A percentile compares a stretch with the other conserved stretches of the same genome.
Conservation (phyloP, 2,888 invertebrate species). For the Dinocampus coccinellae region DNA sequence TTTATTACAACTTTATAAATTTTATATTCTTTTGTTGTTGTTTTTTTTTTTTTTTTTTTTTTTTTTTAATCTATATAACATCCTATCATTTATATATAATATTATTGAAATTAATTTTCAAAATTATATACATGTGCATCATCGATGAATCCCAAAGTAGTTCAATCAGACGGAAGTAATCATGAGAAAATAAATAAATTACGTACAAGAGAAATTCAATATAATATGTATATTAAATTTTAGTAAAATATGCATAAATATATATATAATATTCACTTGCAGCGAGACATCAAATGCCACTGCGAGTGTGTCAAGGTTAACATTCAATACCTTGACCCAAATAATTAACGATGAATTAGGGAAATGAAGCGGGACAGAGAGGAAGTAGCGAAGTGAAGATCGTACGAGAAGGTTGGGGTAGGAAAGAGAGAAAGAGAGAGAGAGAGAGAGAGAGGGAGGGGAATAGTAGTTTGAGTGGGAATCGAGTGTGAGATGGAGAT, state of each 20-base stretch:
- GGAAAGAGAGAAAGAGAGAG: background rate
- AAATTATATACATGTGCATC: background rate
- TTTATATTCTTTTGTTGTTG: background rate
- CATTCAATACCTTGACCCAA: constrained; percentile 58
- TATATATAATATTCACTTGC: background rate
- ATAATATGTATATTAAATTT: background rate
- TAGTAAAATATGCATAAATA: too few relatives aligned
- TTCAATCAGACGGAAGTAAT: background rate
- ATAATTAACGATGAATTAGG: constrained; percentile 59
- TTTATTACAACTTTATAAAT: background rate
- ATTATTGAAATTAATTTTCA: background rate
- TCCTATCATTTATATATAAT: background rate
- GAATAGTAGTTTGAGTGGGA: background rate
- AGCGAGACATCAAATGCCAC: background rate
- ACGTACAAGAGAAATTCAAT: background rate
- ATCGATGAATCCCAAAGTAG: background rate
- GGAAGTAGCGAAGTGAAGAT: background rate
- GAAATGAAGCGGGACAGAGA: constrained; percentile 47
- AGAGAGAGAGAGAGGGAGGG: background rate
- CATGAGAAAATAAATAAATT: background rate
- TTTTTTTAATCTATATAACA: background rate
- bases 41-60: background rate
- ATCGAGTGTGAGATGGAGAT: background rate
- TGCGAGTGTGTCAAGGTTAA: constrained; percentile 49
- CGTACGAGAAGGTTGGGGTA: too few relatives aligned